These are phyloP conservation scores for Xenus cinereus DNA, from an alignment of 2,113 vertebrate genomes.

Conservation along the genomic window DNA sequence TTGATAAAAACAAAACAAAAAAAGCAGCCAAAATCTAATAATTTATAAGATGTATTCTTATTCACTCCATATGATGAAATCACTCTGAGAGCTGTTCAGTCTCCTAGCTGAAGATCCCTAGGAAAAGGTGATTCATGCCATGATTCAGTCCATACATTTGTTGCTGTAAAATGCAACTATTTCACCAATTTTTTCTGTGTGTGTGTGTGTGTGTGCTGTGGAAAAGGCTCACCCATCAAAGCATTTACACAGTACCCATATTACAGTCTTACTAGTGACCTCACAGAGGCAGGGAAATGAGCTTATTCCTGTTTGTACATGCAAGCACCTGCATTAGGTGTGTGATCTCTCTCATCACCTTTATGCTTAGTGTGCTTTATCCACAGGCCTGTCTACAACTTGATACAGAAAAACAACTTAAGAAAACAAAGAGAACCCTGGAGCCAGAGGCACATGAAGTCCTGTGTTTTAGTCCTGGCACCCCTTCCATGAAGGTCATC, in stretches of 20 bases:
- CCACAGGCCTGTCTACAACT: background rate
- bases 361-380: background rate
- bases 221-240: background rate
- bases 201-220: too few species aligned
- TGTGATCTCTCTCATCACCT: background rate
- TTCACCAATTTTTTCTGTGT: background rate
- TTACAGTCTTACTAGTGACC: background rate
- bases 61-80: background rate
- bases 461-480: background rate
- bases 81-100: background rate
- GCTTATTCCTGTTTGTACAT: background rate
- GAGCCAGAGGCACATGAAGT: background rate
- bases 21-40: background rate
- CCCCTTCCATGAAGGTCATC: background rate
- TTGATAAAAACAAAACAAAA: background rate
- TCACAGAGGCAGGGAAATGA: background rate
- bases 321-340: background rate
- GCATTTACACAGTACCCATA: accelerated
- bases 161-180: background rate
- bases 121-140: background rate
- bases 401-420: background rate
- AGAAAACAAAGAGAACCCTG: background rate
- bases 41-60: background rate
- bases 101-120: background rate
- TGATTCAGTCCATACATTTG: background rate